Conservation (phyloP, 2,888 invertebrate species). For the Pseudolycoriella hygida region DNA sequence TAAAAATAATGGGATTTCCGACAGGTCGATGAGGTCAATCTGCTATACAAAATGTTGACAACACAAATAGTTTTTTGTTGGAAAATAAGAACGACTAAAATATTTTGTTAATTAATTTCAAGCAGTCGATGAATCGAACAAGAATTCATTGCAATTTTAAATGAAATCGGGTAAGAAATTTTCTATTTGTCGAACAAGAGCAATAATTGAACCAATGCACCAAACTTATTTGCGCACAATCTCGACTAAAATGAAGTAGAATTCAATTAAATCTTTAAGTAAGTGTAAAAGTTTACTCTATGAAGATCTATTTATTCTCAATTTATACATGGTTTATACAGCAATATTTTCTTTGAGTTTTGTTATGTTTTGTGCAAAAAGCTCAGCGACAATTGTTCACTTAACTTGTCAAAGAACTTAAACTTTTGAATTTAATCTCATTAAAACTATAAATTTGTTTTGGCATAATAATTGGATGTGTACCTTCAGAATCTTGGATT, state of each 20-base stretch:
- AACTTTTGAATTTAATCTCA: slow-evolving; percentile 7
- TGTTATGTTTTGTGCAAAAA: neutral
- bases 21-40: no score
- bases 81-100: no score
- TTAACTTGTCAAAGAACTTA: slow-evolving; percentile 6
- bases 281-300: slow-evolving; percentile 2
- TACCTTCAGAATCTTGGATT: neutral
- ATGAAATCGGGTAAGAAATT: no score
- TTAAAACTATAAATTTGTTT: slow-evolving; percentile 8
- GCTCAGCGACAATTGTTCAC: slow-evolving; percentile 5
- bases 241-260: neutral
- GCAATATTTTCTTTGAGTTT: no score
- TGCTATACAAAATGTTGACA: no score
- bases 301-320: neutral
- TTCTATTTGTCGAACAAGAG: neutral
- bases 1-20: no score
- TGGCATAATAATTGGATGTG: neutral
- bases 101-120: no score
- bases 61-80: no score
- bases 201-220: neutral
- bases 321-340: no score
- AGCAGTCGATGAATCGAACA: neutral
- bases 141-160: neutral
- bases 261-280: slow-evolving; percentile 2
- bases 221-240: neutral